A percentile compares a stretch with the other conserved stretches of the same genome.
These are phyloP conservation scores for Aphis gossypii DNA, from an alignment of 1,140 invertebrate genomes.

Conservation along the genomic window DNA sequence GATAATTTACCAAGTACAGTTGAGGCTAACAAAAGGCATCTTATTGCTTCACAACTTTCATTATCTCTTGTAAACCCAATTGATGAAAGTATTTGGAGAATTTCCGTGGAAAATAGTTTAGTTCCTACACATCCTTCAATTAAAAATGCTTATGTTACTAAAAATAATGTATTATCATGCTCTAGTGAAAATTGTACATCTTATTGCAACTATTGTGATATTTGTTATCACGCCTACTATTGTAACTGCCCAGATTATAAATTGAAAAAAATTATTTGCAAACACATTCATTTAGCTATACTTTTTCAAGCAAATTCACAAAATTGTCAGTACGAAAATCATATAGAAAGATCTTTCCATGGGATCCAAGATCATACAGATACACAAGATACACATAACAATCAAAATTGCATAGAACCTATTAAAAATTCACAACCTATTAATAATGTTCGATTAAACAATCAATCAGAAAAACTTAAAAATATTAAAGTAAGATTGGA, in stretches of 20 bases:
- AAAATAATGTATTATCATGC: not conserved
- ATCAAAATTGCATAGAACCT: not conserved
- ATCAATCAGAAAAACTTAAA: constrained; percentile 24
- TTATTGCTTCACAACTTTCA: not conserved
- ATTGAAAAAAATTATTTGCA: not conserved
- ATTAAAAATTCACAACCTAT: not conserved
- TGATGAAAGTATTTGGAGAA: constrained; percentile 9
- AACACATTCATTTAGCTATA: constrained; percentile 34
- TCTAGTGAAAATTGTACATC: not conserved
- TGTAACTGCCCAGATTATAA: constrained; percentile 17
- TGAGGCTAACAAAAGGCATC: not conserved
- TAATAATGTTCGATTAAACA: not conserved
- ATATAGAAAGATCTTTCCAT: not conserved
- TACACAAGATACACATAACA: not conserved
- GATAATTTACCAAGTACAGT: not conserved
- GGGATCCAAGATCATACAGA: not conserved
- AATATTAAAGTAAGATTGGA: constrained; percentile 81
- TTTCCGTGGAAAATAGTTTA: not conserved
- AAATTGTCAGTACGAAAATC: not conserved
- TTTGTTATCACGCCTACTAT: constrained; percentile 15
- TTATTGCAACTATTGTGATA: constrained; percentile 18
- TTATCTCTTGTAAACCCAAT: constrained; percentile 18
- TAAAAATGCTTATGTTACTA: not conserved
- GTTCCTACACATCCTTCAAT: not conserved
- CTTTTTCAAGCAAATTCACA: not conserved